Evolutionary conservation across 2,797 vertebrate genomes (phyloP), one percentile per base, ranked within the genome.

Genomic region (Neosilurus mollespiculum): DNA sequence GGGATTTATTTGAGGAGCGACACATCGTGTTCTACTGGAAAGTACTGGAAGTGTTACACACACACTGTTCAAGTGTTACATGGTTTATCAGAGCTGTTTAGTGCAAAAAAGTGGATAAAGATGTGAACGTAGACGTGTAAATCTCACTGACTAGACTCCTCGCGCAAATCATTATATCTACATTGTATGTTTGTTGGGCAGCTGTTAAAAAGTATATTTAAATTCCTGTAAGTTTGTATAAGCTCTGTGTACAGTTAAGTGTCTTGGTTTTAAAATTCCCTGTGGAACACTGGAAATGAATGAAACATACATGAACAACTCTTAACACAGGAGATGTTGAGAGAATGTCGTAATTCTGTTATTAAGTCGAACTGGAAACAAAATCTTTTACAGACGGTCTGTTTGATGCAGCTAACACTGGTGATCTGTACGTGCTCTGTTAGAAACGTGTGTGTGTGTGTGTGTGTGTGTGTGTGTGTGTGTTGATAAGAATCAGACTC

Each of bases 1-100:
- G 92, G 92, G 92, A 92, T 91, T 87, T 91, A 90, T 93, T 90
- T 90, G 93, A 89, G 88, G 91, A 90, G 89, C 88, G 90, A 91
- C 92, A 89, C 87, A 84, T 91, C 91, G 84, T 65, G 62, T 86
- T 69, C 78, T 90, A 82, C 24, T 82, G 64, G 10, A 81, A 77
- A 88, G 90, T 89, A 88, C 4, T 72, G 24, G 14, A 34, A 88
- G 87, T 83, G 54, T 69, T 37, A 73, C n/a, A 62, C 61, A 62
- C 61, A 77, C 15, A 61, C 34, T n/a, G 61, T 64, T 59, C 11
- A 26, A 87, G 88, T 82, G 58, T 56, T 20, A 53, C 49, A 66
- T 43, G 43, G 43, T 43, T 43, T 43, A 43, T 43, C 91, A 91
- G 59, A 18, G 59, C 76, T 64, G n/a, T 51, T 64, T 24, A 49